These are phyloP conservation scores for Ceratosolen fusciceps DNA, from an alignment of 1,140 invertebrate genomes.

Conservation along the genomic window DNA sequence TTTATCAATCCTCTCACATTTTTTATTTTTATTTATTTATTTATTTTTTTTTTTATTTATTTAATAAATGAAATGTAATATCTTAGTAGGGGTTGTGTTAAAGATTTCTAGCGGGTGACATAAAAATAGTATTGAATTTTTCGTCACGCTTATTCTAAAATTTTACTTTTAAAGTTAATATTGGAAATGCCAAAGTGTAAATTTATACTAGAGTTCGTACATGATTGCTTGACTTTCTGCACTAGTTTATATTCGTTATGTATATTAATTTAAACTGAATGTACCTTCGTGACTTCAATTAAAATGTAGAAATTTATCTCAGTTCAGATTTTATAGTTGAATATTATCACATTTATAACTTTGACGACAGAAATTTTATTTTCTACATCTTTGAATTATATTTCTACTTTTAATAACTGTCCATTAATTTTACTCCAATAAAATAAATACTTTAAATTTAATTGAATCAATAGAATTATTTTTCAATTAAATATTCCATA, in stretches of 20 bases:
- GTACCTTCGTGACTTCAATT: constrained; percentile 7
- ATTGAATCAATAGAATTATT: too few relatives aligned
- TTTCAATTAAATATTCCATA: too few relatives aligned
- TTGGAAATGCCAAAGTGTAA: constrained; percentile 1
- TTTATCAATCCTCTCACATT: too few relatives aligned
- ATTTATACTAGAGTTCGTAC: constrained; percentile 11
- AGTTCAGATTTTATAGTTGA: constrained; percentile 2
- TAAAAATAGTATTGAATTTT: not conserved
- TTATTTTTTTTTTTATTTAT: too few relatives aligned
- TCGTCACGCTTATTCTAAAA: not conserved
- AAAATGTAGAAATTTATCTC: constrained; percentile 15
- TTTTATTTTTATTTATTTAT: too few relatives aligned
- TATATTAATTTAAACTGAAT: constrained; percentile 9
- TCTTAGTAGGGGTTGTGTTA: too few relatives aligned
- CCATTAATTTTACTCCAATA: too few relatives aligned
- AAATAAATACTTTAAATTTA: too few relatives aligned
- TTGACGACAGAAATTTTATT: not conserved
- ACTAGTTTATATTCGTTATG: not conserved
- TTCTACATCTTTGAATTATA: not conserved
- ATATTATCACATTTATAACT: not conserved
- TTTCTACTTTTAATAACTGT: too few relatives aligned
- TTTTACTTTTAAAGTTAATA: constrained; percentile 17
- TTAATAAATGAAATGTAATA: too few relatives aligned
- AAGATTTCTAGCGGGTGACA: too few relatives aligned
- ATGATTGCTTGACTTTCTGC: constrained; percentile 12